These are phyloP conservation scores for Forbesichthys papilliferus DNA, from an alignment of 2,113 vertebrate genomes.

Conservation along the genomic window DNA sequence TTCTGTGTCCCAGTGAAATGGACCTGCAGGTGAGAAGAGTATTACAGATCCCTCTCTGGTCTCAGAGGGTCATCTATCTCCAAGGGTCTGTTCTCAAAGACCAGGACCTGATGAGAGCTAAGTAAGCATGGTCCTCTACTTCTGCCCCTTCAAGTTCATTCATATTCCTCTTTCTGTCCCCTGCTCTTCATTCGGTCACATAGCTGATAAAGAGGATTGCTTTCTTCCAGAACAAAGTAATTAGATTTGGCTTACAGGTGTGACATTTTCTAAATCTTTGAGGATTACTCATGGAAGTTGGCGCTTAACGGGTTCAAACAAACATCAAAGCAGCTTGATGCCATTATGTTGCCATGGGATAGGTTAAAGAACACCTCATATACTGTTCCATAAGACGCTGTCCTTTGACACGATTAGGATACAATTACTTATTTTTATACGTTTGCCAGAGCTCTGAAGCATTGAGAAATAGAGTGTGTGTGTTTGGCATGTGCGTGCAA, in stretches of 20 bases:
- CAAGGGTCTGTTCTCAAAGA: constrained; percentile 96
- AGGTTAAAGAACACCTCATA: too few species aligned
- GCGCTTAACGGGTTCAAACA: too few species aligned
- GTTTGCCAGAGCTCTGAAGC: constrained; percentile 38
- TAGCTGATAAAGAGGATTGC: constrained; percentile 13
- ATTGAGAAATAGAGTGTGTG: constrained; percentile 37
- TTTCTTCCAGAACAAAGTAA: constrained; percentile 4
- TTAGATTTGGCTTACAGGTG: constrained; percentile 23
- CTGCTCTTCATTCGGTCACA: constrained; percentile 15
- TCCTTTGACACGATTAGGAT: neutral
- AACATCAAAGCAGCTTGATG: too few species aligned
- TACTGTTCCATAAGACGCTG: neutral
- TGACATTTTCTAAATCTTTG: constrained; percentile 3
- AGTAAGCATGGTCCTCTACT: constrained; percentile 77
- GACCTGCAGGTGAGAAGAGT: constrained; percentile 93
- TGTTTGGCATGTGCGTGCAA: neutral
- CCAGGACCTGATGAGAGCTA: constrained; percentile 95
- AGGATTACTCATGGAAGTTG: neutral
- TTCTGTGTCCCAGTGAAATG: constrained; percentile 94
- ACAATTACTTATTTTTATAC: constrained; percentile 28
- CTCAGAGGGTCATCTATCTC: constrained; percentile 94
- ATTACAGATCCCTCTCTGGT: constrained; percentile 96
- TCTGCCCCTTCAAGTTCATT: too few species aligned
- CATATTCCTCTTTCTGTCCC: too few species aligned
- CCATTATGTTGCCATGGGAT: too few species aligned